Percentiles rank a stretch among this genome's conserved stretches.
These are phyloP conservation scores for Mastomys coucha DNA, from an alignment of 2,113 vertebrate species.

Conservation along the genomic window DNA sequence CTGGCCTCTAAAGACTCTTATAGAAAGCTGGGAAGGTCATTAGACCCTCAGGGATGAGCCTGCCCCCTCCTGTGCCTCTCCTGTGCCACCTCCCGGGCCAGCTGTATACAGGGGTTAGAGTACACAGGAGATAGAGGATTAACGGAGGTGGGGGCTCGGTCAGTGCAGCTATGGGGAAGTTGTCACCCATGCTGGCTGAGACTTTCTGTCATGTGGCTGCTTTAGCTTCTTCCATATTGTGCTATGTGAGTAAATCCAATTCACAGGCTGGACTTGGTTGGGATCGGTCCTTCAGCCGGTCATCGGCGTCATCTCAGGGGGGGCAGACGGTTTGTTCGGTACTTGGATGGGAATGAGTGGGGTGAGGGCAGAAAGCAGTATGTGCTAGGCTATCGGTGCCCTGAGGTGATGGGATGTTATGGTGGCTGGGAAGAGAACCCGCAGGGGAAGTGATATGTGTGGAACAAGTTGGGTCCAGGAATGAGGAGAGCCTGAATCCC, in stretches of 20 bases:
- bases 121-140: background rate
- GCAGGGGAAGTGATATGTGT: fast-evolving
- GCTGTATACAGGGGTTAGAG: too few relatives aligned
- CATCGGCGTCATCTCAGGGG: background rate
- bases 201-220: background rate
- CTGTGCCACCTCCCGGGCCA: too few relatives aligned
- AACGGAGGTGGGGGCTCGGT: background rate
- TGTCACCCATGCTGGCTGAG: background rate
- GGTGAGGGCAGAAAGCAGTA: background rate
- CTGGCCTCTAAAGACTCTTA: background rate
- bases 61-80: background rate
- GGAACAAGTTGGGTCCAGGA: too few relatives aligned
- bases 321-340: background rate
- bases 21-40: too few relatives aligned
- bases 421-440: fast-evolving
- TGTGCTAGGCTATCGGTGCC: background rate
- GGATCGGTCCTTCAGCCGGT: background rate
- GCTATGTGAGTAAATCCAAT: background rate
- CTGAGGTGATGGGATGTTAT: background rate
- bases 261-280: background rate
- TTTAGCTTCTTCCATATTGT: background rate
- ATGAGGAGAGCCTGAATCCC: fast-evolving
- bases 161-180: background rate
- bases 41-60: background rate
- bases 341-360: background rate